phyloP scores from a whole-genome alignment of 2,113 vertebrate genomes.

The Elaphurus davidianus region DNA sequence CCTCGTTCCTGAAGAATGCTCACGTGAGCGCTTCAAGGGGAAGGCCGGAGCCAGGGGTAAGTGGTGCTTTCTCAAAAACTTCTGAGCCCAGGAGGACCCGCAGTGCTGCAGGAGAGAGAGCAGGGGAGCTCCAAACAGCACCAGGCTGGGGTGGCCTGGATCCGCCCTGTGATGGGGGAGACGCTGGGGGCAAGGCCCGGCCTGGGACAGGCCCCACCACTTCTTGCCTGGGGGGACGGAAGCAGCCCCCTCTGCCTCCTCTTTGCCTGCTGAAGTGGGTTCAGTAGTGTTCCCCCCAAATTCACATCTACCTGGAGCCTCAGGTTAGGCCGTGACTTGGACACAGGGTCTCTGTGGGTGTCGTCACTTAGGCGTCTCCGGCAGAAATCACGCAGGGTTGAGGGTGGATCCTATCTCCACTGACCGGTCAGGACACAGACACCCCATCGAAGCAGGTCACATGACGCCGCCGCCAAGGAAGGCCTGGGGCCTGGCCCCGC shows the following conservation, averaged over 20 bases:
- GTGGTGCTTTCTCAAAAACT: background rate
- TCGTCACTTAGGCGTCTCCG: background rate
- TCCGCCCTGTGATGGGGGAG: too few relatives aligned
- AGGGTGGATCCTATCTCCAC: background rate
- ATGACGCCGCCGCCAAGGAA: background rate
- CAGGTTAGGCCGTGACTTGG: background rate
- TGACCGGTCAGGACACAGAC: background rate
- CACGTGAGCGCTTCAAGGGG: background rate
- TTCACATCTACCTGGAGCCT: background rate
- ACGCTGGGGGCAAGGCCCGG: fast-evolving
- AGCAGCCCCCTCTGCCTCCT: background rate
- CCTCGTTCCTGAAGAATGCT: background rate
- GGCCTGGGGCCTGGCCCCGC: fast-evolving
- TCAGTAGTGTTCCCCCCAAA: background rate
- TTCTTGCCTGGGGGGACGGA: background rate
- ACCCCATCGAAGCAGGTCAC: fast-evolving
- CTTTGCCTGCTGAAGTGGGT: background rate
- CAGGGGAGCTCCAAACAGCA: background rate
- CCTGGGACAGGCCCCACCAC: background rate
- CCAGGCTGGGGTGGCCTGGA: background rate
- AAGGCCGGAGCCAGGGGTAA: background rate
- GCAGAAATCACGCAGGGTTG: background rate
- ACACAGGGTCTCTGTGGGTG: background rate
- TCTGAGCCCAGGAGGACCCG: background rate
- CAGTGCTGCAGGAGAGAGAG: background rate